A percentile compares a stretch with the other conserved stretches of the same genome.
phyloP scores from a whole-genome alignment of 1,140 invertebrate species.

The Bradynema listronoti region DNA sequence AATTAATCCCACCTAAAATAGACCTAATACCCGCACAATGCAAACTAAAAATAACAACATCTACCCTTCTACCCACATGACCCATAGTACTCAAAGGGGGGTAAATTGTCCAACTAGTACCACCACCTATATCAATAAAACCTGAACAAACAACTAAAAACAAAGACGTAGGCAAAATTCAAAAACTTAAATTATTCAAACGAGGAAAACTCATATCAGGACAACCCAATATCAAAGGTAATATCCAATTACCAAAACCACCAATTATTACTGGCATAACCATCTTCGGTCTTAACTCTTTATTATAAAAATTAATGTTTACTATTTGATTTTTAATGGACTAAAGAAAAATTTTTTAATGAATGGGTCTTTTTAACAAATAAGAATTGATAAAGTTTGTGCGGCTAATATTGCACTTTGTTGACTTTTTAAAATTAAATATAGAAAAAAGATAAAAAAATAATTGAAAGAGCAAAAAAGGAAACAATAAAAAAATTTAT shows the following conservation, averaged over 20 bases:
- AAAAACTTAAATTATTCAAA: constrained; percentile 74
- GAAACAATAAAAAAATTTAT: too few species aligned
- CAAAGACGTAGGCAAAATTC: constrained; percentile 66
- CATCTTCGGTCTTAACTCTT: too few species aligned
- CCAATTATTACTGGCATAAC: constrained; percentile 72
- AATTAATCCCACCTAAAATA: constrained; percentile 47
- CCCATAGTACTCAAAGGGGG: constrained; percentile 64
- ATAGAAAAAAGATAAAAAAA: too few species aligned
- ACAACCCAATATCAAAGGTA: constrained; percentile 68
- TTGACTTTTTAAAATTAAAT: too few species aligned
- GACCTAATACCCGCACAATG: constrained; percentile 40
- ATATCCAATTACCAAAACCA: constrained; percentile 72
- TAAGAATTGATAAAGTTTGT: too few species aligned
- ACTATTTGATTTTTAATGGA: too few species aligned
- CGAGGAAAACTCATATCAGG: constrained; percentile 72
- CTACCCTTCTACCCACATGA: constrained; percentile 60
- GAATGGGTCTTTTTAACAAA: too few species aligned
- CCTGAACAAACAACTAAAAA: constrained; percentile 63
- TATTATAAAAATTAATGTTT: too few species aligned
- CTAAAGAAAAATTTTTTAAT: too few species aligned
- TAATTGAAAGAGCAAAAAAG: too few species aligned
- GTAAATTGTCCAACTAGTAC: constrained; percentile 67
- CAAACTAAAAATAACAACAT: constrained; percentile 45
- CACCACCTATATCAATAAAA: constrained; percentile 65
- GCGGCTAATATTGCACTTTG: too few species aligned